A percentile compares a stretch with the other conserved stretches of the same genome.
These are phyloP conservation scores for Bedellia somnulentella DNA, from an alignment of 2,888 invertebrate species.

Conservation along the genomic window DNA sequence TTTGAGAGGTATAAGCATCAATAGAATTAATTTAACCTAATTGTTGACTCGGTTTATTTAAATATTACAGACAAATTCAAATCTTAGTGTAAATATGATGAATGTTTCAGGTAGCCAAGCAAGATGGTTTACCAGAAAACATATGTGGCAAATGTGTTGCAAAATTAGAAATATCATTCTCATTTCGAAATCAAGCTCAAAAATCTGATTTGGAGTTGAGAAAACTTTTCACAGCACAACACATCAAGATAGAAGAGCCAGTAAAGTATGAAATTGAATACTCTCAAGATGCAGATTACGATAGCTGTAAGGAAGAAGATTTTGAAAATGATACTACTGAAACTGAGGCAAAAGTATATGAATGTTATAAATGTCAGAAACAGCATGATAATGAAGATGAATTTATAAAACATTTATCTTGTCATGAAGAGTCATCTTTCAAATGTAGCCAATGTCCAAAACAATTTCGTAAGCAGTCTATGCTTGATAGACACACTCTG, in stretches of 20 bases:
- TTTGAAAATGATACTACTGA: conserved; percentile 11
- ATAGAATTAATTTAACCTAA: no score
- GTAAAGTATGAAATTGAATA: conserved; percentile 19
- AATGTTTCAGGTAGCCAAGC: conserved; percentile 26
- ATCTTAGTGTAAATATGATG: no score
- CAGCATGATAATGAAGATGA: conserved; percentile 40
- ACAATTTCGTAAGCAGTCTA: conserved; percentile 20
- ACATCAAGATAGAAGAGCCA: conserved; percentile 15
- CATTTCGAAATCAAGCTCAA: conserved; percentile 29
- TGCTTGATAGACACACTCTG: conserved; percentile 28
- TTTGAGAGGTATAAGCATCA: no score
- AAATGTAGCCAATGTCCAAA: conserved; percentile 28
- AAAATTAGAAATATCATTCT: conserved; percentile 44
- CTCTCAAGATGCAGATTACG: conserved; percentile 14
- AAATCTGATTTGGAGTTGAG: conserved; percentile 28
- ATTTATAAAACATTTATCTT: conserved; percentile 41
- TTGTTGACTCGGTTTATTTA: no score
- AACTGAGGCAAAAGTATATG: conserved; percentile 15
- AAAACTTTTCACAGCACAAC: conserved; percentile 16
- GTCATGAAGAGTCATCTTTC: conserved; percentile 23
- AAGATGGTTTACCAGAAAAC: conserved; percentile 63
- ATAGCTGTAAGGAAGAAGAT: conserved; percentile 13
- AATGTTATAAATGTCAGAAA: conserved; percentile 48
- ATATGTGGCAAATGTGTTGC: conserved; percentile 59
- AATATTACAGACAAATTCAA: no score